Conservation (phyloP, 2,113 vertebrate species). For the Tyrannus savana region DNA sequence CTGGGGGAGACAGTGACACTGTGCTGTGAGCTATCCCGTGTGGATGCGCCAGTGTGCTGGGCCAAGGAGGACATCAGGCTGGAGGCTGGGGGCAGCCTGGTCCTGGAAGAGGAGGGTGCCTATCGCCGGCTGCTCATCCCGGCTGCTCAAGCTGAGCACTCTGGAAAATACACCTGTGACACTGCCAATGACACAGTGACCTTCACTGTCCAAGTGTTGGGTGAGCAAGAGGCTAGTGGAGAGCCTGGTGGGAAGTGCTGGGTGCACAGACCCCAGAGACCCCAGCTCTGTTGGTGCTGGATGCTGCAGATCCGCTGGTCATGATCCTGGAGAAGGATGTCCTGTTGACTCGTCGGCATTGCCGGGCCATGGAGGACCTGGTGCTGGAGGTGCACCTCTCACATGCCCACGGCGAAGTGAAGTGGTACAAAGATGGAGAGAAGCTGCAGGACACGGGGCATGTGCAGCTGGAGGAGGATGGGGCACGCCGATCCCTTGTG, state of each 20-base stretch:
- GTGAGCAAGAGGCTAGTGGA: constrained; percentile 69
- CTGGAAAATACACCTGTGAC: constrained; percentile 86
- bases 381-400: constrained; percentile 86
- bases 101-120: constrained; percentile 78
- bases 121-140: constrained; percentile 77
- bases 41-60: constrained; percentile 49
- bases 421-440: constrained; percentile 92
- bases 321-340: constrained; percentile 79
- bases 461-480: constrained; percentile 85
- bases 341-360: constrained; percentile 70
- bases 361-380: constrained; percentile 82
- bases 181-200: constrained; percentile 78
- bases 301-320: constrained; percentile 79
- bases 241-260: background rate
- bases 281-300: background rate
- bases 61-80: constrained; percentile 63
- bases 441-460: constrained; percentile 81
- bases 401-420: constrained; percentile 74
- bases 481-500: constrained; percentile 81
- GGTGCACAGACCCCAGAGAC: background rate
- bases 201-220: constrained; percentile 85
- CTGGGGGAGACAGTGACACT: constrained; percentile 62
- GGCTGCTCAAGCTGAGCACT: constrained; percentile 67
- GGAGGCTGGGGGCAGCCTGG: constrained; percentile 73
- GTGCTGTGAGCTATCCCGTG: constrained; percentile 81